These are phyloP conservation scores for Myotis vivesi DNA, from an alignment of 2,797 vertebrate species.

Conservation along the genomic window DNA sequence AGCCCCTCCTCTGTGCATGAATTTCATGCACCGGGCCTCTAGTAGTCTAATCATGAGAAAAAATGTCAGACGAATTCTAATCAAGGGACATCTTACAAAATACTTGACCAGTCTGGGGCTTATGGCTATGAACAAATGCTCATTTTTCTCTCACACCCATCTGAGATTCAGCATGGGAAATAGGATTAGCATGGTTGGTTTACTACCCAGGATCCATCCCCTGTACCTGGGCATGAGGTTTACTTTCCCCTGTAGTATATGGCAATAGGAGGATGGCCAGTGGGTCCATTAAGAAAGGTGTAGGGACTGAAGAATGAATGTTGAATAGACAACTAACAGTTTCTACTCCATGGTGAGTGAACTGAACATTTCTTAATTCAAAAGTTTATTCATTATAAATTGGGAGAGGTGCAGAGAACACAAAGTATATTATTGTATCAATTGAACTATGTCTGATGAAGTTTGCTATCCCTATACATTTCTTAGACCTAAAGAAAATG, in stretches of 20 bases:
- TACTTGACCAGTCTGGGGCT: not conserved
- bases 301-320: not conserved
- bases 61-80: not conserved
- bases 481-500: constrained; percentile 33
- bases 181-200: not conserved
- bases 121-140: not conserved
- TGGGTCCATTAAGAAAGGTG: not conserved
- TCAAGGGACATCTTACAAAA: not conserved
- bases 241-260: not conserved
- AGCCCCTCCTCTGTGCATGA: too few relatives aligned
- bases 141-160: not conserved
- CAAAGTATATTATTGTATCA: not conserved
- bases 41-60: not conserved
- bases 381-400: not conserved
- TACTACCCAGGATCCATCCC: not conserved
- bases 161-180: not conserved
- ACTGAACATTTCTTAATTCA: not conserved
- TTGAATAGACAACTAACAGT: not conserved
- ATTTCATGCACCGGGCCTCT: too few relatives aligned
- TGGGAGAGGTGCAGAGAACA: not conserved
- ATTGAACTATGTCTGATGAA: not conserved
- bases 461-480: not conserved
- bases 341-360: not conserved
- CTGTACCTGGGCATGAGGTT: not conserved
- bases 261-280: not conserved